phyloP scores from a whole-genome alignment of 2,797 vertebrate species.

The Lepilemur ruficaudatus region DNA sequence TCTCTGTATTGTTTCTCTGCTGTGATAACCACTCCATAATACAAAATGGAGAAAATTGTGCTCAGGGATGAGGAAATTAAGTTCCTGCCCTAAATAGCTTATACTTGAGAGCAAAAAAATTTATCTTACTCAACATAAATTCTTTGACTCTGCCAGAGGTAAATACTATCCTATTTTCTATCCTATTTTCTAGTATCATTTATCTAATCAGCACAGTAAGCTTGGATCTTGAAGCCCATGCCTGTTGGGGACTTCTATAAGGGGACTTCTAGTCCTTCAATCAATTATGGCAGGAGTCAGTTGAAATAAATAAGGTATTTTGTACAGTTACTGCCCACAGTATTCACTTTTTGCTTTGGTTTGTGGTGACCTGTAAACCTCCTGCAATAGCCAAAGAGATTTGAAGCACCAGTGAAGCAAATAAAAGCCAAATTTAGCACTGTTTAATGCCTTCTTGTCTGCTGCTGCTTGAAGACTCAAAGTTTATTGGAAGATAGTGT shows the following conservation, averaged over 20 bases:
- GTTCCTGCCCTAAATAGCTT: constrained; percentile 39
- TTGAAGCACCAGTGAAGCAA: constrained; percentile 8
- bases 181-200: background rate
- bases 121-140: constrained; percentile 38
- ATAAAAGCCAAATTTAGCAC: background rate
- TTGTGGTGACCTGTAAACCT: constrained; percentile 39
- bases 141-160: constrained; percentile 41
- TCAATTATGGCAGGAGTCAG: constrained; percentile 1
- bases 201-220: constrained; percentile 16
- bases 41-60: constrained; percentile 16
- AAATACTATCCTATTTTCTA: background rate
- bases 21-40: background rate
- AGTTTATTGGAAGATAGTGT: background rate
- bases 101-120: constrained; percentile 17
- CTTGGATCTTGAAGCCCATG: background rate
- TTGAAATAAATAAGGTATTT: constrained; percentile 32
- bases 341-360: constrained; percentile 41
- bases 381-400: constrained; percentile 27
- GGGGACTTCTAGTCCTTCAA: background rate
- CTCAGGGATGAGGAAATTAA: constrained; percentile 53
- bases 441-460: background rate
- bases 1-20: constrained; percentile 26
- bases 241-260: background rate
- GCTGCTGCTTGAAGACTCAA: background rate
- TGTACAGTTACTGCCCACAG: background rate